Conservation (phyloP, 2,888 invertebrate species). For the Dioctria rufipes region DNA sequence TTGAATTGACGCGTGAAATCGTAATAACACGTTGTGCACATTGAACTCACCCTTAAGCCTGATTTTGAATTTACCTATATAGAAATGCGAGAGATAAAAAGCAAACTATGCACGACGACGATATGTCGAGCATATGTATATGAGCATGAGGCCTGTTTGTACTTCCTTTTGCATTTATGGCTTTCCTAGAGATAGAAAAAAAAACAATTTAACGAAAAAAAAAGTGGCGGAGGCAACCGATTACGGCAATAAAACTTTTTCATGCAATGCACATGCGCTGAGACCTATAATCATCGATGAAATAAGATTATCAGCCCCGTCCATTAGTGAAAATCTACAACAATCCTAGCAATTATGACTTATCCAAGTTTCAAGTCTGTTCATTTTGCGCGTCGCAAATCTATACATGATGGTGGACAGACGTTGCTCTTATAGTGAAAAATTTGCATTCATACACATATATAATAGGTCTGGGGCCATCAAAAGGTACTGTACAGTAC, state of each 20-base stretch:
- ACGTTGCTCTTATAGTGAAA: constrained; percentile 2
- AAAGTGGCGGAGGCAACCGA: background rate
- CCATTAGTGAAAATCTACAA: constrained; percentile 45
- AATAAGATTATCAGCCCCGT: constrained; percentile 33
- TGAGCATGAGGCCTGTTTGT: background rate
- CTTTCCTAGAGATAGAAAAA: background rate
- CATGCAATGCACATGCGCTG: background rate
- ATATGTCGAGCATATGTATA: background rate
- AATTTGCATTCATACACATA: constrained; percentile 5
- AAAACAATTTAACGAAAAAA: background rate
- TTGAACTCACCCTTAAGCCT: constrained; percentile 19
- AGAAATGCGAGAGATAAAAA: background rate
- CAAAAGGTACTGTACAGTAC: background rate
- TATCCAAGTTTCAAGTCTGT: constrained; percentile 31
- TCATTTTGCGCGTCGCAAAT: constrained; percentile 19
- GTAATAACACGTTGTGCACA: background rate
- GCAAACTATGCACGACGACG: background rate
- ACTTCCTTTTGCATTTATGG: background rate
- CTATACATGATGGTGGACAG: constrained; percentile 21
- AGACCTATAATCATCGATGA: constrained; percentile 44
- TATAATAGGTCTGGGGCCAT: background rate
- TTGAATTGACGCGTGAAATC: constrained; percentile 23
- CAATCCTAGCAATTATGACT: constrained; percentile 51
- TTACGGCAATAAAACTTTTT: constrained; percentile 32
- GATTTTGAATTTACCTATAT: background rate